phyloP scores from a whole-genome alignment of 2,888 invertebrate species.

The Leptothorax acervorum region DNA sequence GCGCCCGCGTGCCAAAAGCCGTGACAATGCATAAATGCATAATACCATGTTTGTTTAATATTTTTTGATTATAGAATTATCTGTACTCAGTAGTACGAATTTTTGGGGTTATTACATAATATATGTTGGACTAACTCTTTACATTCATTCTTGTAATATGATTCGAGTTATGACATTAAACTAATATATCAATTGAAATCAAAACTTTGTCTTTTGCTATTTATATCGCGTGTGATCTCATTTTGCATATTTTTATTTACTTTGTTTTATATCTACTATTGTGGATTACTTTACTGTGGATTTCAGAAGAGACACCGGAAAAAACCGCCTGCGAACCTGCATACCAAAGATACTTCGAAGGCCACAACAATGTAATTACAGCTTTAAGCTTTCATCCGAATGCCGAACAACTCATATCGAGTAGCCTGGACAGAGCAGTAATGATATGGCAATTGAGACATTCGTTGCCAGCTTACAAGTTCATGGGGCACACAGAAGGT shows the following conservation, averaged over 20 bases:
- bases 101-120: constrained; percentile 2
- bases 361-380: constrained; percentile 92
- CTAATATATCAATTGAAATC: background rate
- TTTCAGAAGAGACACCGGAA: constrained; percentile 65
- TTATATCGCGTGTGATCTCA: background rate
- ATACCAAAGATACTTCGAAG: constrained; percentile 92
- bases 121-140: background rate
- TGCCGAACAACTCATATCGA: constrained; percentile 91
- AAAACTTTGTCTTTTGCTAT: background rate
- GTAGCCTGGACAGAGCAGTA: constrained; percentile 92
- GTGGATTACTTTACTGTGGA: background rate
- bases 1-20: too few species aligned
- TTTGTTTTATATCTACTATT: background rate
- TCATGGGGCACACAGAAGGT: constrained; percentile 91
- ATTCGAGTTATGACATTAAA: background rate
- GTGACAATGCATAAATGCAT: too few species aligned
- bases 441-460: constrained; percentile 95
- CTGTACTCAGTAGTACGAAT: background rate
- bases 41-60: background rate
- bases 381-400: constrained; percentile 92
- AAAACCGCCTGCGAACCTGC: constrained; percentile 85
- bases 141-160: background rate
- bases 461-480: constrained; percentile 92
- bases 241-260: constrained; percentile 15
- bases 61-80: background rate